These are phyloP conservation scores for Decapterus maruadsi DNA, from an alignment of 2,797 vertebrate genomes.

Conservation along the genomic window DNA sequence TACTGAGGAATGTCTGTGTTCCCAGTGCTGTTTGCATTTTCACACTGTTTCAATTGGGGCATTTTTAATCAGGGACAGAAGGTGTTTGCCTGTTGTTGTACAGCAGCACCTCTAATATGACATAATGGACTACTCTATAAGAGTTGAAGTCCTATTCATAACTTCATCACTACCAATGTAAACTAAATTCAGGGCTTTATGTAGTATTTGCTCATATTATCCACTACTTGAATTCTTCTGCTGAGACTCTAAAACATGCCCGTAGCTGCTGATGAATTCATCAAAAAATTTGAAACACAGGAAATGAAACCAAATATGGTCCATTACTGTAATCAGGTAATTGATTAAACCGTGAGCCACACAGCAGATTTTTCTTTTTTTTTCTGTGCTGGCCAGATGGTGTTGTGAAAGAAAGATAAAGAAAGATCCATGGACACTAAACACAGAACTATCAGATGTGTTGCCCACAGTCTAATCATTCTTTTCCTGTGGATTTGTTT, in stretches of 20 bases:
- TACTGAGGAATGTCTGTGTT: conserved; percentile 1
- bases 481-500: conserved; percentile 58
- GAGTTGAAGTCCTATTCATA: neutral
- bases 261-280: conserved; percentile 23
- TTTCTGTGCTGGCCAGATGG: conserved; percentile 49
- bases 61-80: too few relatives aligned
- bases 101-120: neutral
- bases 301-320: conserved; percentile 37
- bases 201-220: neutral
- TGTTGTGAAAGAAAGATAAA: conserved; percentile 67
- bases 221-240: neutral
- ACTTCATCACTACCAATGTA: neutral
- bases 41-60: neutral
- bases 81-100: too few relatives aligned
- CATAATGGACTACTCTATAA: neutral
- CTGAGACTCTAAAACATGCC: neutral
- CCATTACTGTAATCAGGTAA: conserved; percentile 47
- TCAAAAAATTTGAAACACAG: conserved; percentile 25
- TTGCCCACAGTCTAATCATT: conserved; percentile 43
- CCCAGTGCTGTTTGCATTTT: conserved; percentile 1
- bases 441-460: conserved; percentile 72
- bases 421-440: conserved; percentile 61
- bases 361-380: conserved; percentile 14
- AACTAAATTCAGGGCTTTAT: neutral
- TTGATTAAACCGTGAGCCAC: conserved; percentile 60